Conservation (phyloP, 92 coral and sea anemone genomes). For the Palythoa grandis region DNA sequence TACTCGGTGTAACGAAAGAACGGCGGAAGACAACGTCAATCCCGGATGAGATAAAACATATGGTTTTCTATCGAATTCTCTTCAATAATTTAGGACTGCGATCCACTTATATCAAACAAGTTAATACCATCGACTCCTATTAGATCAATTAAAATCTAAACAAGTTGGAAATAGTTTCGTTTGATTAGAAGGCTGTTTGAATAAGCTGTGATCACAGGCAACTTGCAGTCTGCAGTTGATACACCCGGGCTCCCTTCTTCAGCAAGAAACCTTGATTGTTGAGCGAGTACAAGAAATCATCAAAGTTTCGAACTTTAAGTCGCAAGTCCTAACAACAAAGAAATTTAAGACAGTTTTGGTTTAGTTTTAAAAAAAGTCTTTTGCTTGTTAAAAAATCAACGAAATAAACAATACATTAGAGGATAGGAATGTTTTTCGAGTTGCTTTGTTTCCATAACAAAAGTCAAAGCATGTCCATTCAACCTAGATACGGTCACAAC, state of each 20-base stretch:
- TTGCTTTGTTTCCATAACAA: too few relatives aligned
- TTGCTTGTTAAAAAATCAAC: background rate
- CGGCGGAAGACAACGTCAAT: too few relatives aligned
- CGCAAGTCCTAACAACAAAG: slow-evolving; percentile 76
- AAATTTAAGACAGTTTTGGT: background rate
- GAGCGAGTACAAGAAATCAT: slow-evolving; percentile 92
- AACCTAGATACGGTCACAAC: too few relatives aligned
- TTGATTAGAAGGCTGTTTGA: background rate
- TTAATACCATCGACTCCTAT: too few relatives aligned
- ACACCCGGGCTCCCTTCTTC: slow-evolving; percentile 93
- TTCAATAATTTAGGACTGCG: too few relatives aligned
- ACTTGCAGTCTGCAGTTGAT: slow-evolving; percentile 95
- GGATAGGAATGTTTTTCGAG: too few relatives aligned
- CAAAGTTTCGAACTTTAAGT: slow-evolving; percentile 81
- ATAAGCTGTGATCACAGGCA: slow-evolving; percentile 53
- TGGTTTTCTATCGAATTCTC: too few relatives aligned
- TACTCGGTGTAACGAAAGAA: too few relatives aligned
- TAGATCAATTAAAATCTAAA: background rate
- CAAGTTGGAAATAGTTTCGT: background rate
- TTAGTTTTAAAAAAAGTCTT: background rate
- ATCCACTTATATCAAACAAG: too few relatives aligned
- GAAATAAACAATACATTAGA: too few relatives aligned
- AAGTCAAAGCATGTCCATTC: too few relatives aligned
- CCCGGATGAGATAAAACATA: too few relatives aligned
- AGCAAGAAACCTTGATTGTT: slow-evolving; percentile 94